Evolutionary conservation across 2,113 vertebrate species (phyloP), one percentile per base, ranked within the genome.

Genomic region (Athene cunicularia): DNA sequence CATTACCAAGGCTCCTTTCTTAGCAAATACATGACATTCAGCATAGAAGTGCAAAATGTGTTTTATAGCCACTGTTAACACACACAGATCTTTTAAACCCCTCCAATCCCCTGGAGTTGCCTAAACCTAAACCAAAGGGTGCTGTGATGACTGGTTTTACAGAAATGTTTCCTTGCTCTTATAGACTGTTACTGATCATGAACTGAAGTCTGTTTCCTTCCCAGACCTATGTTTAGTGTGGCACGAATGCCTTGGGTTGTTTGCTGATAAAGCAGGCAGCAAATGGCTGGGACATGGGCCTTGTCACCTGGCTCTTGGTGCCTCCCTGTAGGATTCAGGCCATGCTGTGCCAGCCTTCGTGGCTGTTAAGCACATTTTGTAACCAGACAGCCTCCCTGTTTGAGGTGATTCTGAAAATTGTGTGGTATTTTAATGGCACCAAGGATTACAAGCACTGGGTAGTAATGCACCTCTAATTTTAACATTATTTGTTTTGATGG

Each of bases 341-440:
- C 5, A 1, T 14, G 19, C 70, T 45, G 50, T 56, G 37, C 35
- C 60, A 59, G 59, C 53, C 63, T 56, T 47, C 18, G 1, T 0
- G 0, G 15, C 68, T 81, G 12, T 32, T 37, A 3, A 35, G 55
- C 30, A 4, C 3, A 0, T 75, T 62, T 37, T 68, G 20, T 39
- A 53, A 55, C 33, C 16, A 59, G 50, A 6, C 33, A 60, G 39
- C 18, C 35, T n/a, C 18, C 12, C 1, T 0, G 18, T 23, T 37
- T 76, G 80, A 16, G n/a, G 30, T 27, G 50, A 7, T 37, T 7
- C 33, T 72, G 39, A 24, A n/a, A 56, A 8, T 30, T 14, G 6
- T 52, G 35, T 53, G 50, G 21, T 71, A 60, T 15, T 80, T 45
- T 20, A 53, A 15, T 33, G 58, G 10, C 39, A 27, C 21, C 33